phyloP scores from a whole-genome alignment of 2,888 invertebrate genomes.

The Acanthacorydalis orientalis region DNA sequence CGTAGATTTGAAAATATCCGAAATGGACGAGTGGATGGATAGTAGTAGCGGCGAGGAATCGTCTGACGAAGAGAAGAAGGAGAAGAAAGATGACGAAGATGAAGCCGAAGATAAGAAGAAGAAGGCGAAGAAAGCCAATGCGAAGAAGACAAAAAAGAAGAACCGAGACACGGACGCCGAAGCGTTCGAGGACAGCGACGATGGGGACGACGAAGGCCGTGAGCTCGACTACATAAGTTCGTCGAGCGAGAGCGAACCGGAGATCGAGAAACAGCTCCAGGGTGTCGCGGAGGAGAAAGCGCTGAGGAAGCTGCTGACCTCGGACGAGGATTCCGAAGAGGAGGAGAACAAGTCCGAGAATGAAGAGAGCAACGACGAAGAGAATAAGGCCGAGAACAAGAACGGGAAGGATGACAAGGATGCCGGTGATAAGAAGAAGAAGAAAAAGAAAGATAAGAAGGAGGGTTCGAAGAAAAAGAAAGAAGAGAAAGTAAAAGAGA shows the following conservation, averaged over 20 bases:
- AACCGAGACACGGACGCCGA: slow-evolving; percentile 74
- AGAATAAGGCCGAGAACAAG: slow-evolving; percentile 51
- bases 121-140: slow-evolving; percentile 32
- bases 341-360: slow-evolving; percentile 64
- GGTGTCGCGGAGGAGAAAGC: slow-evolving; percentile 60
- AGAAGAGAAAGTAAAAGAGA: slow-evolving; percentile 23
- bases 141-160: slow-evolving; percentile 45
- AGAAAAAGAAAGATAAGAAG: slow-evolving; percentile 42
- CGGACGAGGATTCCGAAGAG: slow-evolving; percentile 76
- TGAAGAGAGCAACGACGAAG: slow-evolving; percentile 47
- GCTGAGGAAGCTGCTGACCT: slow-evolving; percentile 63
- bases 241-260: slow-evolving; percentile 58
- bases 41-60: slow-evolving; percentile 57
- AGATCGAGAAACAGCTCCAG: slow-evolving; percentile 46
- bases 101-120: slow-evolving; percentile 45
- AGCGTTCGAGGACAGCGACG: slow-evolving; percentile 91
- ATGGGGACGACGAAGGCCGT: slow-evolving; percentile 89
- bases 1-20: slow-evolving; percentile 71
- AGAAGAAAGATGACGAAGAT: slow-evolving; percentile 45
- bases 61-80: slow-evolving; percentile 51
- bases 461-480: slow-evolving; percentile 43
- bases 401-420: slow-evolving; percentile 41
- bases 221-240: slow-evolving; percentile 87
- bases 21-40: slow-evolving; percentile 89
- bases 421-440: slow-evolving; percentile 39